Conservation (phyloP, 2,797 vertebrate species). For the Pangasius krempfi region DNA sequence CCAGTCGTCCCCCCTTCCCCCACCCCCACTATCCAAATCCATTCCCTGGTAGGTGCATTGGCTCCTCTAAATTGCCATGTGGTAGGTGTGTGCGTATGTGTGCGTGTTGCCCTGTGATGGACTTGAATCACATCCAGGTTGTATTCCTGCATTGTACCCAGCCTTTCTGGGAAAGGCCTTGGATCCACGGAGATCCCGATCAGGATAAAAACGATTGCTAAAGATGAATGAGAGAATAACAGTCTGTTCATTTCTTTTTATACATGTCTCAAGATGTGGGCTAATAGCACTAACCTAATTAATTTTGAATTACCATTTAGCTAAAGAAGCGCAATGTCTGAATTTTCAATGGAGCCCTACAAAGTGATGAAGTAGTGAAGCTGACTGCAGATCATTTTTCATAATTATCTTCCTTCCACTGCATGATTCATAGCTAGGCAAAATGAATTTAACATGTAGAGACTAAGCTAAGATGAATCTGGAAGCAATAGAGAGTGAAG, state of each 20-base stretch:
- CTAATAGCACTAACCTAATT: slow-evolving; percentile 3
- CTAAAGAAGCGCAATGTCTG: slow-evolving; percentile 7
- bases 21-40: not conserved
- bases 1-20: not conserved
- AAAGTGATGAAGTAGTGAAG: not conserved
- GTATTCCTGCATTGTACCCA: too few species aligned
- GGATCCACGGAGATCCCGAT: not conserved
- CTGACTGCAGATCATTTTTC: slow-evolving; percentile 21
- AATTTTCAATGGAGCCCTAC: not conserved
- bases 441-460: not conserved
- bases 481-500: not conserved
- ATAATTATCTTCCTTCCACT: not conserved
- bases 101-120: not conserved
- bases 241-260: not conserved
- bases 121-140: not conserved
- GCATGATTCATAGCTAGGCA: not conserved
- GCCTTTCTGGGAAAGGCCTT: not conserved
- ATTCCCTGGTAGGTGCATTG: not conserved
- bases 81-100: not conserved
- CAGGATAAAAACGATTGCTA: not conserved
- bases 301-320: slow-evolving; percentile 9
- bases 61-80: too few species aligned
- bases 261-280: not conserved
- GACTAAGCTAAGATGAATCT: not conserved
- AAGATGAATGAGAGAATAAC: not conserved